Percentiles rank a stretch among this genome's conserved stretches.
Evolutionary conservation across 2,888 invertebrate species (phyloP).

Genomic region (Tenthredo scrophulariae): DNA sequence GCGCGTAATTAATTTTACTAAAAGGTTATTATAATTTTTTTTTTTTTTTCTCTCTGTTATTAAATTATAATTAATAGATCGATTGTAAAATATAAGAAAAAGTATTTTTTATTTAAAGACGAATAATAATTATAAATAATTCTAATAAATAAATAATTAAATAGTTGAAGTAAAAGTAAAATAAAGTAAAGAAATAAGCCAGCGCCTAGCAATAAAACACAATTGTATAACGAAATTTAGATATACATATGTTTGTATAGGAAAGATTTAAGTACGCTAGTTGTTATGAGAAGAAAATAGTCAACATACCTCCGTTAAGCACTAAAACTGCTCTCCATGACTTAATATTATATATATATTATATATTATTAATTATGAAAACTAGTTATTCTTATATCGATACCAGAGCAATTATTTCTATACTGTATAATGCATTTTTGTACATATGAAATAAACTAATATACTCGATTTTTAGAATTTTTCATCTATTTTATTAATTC

Average conservation of each 20-base stretch:
- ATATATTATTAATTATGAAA: constrained; percentile 63
- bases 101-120: constrained; percentile 71
- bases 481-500: background rate
- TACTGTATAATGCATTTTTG: constrained; percentile 71
- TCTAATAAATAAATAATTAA: constrained; percentile 59
- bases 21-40: background rate
- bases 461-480: constrained; percentile 53
- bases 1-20: background rate
- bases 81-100: constrained; percentile 64
- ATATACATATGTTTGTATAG: constrained; percentile 67
- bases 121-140: constrained; percentile 60
- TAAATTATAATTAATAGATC: constrained; percentile 58
- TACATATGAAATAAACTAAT: constrained; percentile 74
- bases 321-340: constrained; percentile 68
- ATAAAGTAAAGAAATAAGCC: constrained; percentile 60
- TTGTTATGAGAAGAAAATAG: constrained; percentile 70
- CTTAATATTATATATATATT: constrained; percentile 64
- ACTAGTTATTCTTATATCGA: constrained; percentile 70
- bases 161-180: constrained; percentile 58
- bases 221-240: constrained; percentile 61
- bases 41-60: background rate
- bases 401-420: constrained; percentile 67
- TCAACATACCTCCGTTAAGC: constrained; percentile 74
- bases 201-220: constrained; percentile 65
- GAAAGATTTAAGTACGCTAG: constrained; percentile 62